These are phyloP conservation scores for Tyto alba DNA, from an alignment of 2,113 vertebrate species.

Conservation along the genomic window DNA sequence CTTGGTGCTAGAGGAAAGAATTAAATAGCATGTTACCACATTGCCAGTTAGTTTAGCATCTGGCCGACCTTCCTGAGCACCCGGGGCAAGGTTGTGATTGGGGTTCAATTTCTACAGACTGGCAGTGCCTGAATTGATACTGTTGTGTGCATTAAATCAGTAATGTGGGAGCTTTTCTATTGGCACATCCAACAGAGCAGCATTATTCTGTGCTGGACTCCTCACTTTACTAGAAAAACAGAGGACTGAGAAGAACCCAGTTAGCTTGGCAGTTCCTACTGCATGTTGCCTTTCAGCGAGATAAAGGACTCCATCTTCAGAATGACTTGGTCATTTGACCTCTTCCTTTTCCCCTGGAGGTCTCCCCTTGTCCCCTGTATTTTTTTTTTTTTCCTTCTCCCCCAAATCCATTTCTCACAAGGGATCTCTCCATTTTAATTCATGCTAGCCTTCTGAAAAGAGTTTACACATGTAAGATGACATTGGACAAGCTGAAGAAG, in stretches of 20 bases:
- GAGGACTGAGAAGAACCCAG: not conserved
- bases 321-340: not conserved
- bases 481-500: not conserved
- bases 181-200: not conserved
- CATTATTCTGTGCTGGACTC: not conserved
- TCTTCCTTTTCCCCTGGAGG: not conserved
- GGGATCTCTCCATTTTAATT: not conserved
- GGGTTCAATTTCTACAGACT: not conserved
- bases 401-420: not conserved
- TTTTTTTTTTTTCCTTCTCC: not conserved
- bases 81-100: not conserved
- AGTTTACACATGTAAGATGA: not conserved
- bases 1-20: not conserved
- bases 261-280: not conserved
- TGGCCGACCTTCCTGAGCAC: not conserved
- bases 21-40: not conserved
- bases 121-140: not conserved
- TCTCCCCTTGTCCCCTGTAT: not conserved
- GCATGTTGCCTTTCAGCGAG: not conserved
- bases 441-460: not conserved
- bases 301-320: not conserved
- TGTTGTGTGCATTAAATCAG: not conserved
- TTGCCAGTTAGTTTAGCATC: not conserved
- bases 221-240: not conserved
- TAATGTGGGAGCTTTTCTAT: not conserved